These are phyloP conservation scores for Saimiri boliviensis DNA, from an alignment of 2,113 vertebrate species.

Conservation along the genomic window DNA sequence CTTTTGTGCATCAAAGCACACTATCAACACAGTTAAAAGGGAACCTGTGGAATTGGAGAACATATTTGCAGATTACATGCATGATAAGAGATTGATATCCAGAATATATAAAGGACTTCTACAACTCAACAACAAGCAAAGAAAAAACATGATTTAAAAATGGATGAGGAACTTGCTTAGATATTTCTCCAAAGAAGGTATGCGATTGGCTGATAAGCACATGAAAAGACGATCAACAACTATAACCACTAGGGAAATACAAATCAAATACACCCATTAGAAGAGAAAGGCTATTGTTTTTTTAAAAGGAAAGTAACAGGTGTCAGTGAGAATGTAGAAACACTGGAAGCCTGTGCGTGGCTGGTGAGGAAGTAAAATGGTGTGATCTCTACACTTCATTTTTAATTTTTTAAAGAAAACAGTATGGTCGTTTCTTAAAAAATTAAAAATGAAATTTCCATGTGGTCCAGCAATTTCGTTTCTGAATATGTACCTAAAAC, in stretches of 20 bases:
- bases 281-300: too few relatives aligned
- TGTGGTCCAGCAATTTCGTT: not conserved
- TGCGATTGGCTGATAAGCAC: not conserved
- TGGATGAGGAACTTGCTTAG: not conserved
- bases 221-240: not conserved
- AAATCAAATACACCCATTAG: not conserved
- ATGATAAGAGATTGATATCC: not conserved
- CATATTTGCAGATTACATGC: not conserved
- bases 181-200: not conserved
- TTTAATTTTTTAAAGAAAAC: not conserved
- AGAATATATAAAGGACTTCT: not conserved
- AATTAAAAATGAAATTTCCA: not conserved
- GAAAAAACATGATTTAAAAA: not conserved
- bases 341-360: not conserved
- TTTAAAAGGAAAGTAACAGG: not conserved
- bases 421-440: not conserved
- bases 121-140: not conserved
- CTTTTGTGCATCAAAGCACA: not conserved
- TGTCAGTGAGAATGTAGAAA: not conserved
- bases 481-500: not conserved
- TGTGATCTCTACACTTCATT: not conserved
- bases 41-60: not conserved
- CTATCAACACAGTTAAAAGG: not conserved
- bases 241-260: not conserved
- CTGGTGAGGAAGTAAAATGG: not conserved